Conservation (phyloP, 2,797 vertebrate genomes). For the Micropoecilia bifurca region DNA sequence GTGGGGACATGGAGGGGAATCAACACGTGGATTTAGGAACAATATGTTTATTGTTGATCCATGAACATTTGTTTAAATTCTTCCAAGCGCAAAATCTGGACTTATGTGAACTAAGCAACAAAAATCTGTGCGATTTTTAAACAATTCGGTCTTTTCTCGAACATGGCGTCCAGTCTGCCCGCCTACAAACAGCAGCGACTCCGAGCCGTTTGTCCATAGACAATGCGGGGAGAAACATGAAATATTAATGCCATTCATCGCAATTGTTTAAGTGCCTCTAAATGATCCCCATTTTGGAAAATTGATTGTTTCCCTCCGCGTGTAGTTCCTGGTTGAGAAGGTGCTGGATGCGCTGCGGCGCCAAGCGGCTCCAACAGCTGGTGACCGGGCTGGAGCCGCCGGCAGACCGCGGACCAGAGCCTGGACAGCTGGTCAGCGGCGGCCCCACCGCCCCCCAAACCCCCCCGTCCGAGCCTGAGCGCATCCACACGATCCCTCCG, state of each 20-base stretch:
- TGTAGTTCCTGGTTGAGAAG: constrained; percentile 68
- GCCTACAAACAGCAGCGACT: constrained; percentile 61
- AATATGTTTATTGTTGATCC: background rate
- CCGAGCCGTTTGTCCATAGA: constrained; percentile 76
- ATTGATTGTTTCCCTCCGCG: constrained; percentile 86
- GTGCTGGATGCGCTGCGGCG: constrained; percentile 83
- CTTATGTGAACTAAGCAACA: background rate
- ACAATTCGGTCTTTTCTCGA: background rate
- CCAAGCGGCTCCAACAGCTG: constrained; percentile 91
- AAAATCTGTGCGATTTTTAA: background rate
- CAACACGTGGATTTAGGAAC: constrained; percentile 39
- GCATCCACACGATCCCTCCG: constrained; percentile 60
- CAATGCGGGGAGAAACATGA: constrained; percentile 77
- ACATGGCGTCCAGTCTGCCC: constrained; percentile 39
- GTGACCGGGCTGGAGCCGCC: constrained; percentile 85
- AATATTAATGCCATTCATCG: constrained; percentile 87
- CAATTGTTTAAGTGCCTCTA: constrained; percentile 91
- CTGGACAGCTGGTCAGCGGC: constrained; percentile 93
- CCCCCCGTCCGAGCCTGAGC: constrained; percentile 36
- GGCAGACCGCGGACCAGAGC: constrained; percentile 79
- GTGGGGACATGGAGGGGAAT: background rate
- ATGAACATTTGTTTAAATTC: background rate
- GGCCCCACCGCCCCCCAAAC: constrained; percentile 43
- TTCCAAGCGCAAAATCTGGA: background rate
- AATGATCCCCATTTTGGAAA: constrained; percentile 88